Conservation (phyloP, 2,113 vertebrate genomes). For the Gopherus flavomarginatus region DNA sequence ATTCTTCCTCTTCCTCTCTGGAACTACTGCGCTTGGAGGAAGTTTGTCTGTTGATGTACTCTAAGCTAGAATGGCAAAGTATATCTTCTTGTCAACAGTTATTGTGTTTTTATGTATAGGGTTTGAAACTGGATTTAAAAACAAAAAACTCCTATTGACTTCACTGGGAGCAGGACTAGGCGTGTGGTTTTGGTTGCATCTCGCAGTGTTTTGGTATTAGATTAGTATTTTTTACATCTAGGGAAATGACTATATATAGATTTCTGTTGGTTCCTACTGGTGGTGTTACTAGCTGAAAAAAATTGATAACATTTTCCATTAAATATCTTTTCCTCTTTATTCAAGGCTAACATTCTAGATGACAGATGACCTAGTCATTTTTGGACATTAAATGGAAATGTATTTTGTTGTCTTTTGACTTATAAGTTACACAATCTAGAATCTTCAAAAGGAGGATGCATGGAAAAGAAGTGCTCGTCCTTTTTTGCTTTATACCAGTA, state of each 20-base stretch:
- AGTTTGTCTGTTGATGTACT: neutral
- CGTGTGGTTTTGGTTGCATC: neutral
- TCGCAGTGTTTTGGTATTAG: neutral
- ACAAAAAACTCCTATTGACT: neutral
- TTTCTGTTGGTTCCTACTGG: neutral
- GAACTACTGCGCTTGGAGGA: neutral
- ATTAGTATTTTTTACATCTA: neutral
- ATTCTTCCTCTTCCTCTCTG: neutral
- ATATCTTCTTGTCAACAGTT: neutral
- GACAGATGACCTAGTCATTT: neutral
- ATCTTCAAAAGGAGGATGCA: neutral
- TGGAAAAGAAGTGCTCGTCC: neutral
- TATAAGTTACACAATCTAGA: neutral
- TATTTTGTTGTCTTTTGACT: neutral
- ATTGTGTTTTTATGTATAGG: neutral
- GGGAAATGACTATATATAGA: neutral
- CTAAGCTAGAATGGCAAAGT: accelerated
- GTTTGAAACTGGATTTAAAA: neutral
- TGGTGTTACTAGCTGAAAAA: neutral
- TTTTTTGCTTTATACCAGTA: neutral
- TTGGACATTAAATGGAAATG: neutral
- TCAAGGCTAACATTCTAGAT: neutral
- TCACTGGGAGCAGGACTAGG: neutral
- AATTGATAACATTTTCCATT: accelerated
- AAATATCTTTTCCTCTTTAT: neutral